Evolutionary conservation across 2,797 vertebrate genomes (phyloP).

Genomic region (Galago senegalensis): DNA sequence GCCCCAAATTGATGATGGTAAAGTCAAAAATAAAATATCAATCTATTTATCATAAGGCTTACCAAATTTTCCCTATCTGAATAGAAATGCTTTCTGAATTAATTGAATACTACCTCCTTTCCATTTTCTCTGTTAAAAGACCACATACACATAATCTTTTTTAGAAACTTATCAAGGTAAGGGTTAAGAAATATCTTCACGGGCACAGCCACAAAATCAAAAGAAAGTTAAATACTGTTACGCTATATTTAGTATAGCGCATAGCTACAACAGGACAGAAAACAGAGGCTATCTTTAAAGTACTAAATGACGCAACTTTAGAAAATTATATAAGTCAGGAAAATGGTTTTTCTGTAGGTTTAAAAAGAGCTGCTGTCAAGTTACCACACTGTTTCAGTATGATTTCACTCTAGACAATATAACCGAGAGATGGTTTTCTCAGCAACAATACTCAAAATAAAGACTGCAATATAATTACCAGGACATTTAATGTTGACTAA

Average conservation of each 20-base stretch:
- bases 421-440: neutral
- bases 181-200: neutral
- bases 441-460: neutral
- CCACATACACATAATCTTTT: neutral
- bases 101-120: neutral
- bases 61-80: constrained; percentile 7
- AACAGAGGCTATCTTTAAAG: neutral
- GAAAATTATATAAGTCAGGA: constrained; percentile 9
- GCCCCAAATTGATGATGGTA: neutral
- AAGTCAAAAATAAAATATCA: constrained; percentile 51
- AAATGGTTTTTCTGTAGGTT: neutral
- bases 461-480: neutral
- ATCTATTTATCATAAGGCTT: neutral
- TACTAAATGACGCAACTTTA: neutral
- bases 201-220: neutral
- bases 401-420: neutral
- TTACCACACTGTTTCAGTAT: neutral
- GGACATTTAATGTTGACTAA: neutral
- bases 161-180: neutral
- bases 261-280: neutral
- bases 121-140: constrained; percentile 25
- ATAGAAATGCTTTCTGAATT: neutral
- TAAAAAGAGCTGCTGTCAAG: neutral
- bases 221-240: constrained; percentile 10
- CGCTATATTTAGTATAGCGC: neutral